Base-by-base conservation (phyloP, 92 coral and sea anemone species). In the Anthopleura xanthogrammica region DNA sequence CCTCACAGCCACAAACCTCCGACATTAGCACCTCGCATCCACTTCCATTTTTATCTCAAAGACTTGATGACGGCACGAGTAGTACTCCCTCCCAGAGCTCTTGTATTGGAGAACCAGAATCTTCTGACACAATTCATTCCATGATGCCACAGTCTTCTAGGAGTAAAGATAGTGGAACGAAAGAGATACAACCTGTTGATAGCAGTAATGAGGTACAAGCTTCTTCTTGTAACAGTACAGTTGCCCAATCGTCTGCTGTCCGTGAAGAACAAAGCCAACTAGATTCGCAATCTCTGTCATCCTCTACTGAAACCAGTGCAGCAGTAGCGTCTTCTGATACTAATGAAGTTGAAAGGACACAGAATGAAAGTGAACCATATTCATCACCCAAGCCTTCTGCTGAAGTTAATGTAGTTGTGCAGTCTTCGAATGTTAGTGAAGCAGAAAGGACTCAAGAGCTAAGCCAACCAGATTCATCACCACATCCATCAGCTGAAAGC, bases 31-130 rank as follows among this genome's bases (percentile, higher is more conserved):
- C 74, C 36, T 68, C 74, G 2, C 16, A 23, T 3, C 41, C 41
- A 36, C 42, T 9, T 7, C 41, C 74, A 23, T 68, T 42, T 68
- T 23, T 48, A 1, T 65, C 7, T 3, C 14, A 57, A 65, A 41
- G 62, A n/a, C 73, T 57, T 24, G 56, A 75, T 23, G 72, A 17
- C 41, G 52, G 20, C 52, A 29, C 24, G 7, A 76, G 13, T 22
- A 78, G 23, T 12, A 64, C 48, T 68, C 84, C 84, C n/a, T 41
- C 84, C 13, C 84, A 81, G 42, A 81, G 84, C 74, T 60, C 84
- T 0, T 70, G 22, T 42, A 72, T 19, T 46, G 84, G 74, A 20
- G 39, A 68, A 12, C 68, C 84, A 29, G 84, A 81, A 29, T 81
- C 78, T 3, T 64, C 84, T 23, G 56, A 75, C 62, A 54, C 77